Percentiles rank a stretch among this genome's conserved stretches.
Conservation (phyloP, 2,888 invertebrate species). For the Copidosoma aretas region DNA sequence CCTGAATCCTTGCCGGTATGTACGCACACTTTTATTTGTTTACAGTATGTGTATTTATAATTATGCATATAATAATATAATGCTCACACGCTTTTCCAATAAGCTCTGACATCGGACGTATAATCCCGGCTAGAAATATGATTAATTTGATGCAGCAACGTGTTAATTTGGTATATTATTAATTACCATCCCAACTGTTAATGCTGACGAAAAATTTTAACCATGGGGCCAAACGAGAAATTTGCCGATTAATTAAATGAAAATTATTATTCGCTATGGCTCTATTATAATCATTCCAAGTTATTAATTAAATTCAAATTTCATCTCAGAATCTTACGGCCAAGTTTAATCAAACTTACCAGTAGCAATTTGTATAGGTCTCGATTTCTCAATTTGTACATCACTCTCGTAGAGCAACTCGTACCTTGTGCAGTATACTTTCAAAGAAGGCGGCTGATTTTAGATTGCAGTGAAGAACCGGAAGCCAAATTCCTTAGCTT, state of each 20-base stretch:
- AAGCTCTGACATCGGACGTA: background rate
- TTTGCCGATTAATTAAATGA: slow-evolving; percentile 11
- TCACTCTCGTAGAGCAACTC: slow-evolving; percentile 18
- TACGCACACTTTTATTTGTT: slow-evolving; percentile 6
- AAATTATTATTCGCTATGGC: background rate
- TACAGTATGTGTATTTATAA: too few species aligned
- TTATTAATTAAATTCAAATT: slow-evolving; percentile 34
- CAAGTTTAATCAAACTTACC: slow-evolving; percentile 34
- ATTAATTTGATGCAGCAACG: background rate
- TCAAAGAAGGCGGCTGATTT: slow-evolving; percentile 26
- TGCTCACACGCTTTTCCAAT: background rate
- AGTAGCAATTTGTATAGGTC: background rate
- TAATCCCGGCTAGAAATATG: background rate
- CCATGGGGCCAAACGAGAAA: too few species aligned
- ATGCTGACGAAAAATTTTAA: background rate
- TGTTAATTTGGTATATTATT: slow-evolving; percentile 9
- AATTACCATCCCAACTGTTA: background rate
- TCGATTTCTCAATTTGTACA: slow-evolving; percentile 19
- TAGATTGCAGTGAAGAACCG: slow-evolving; percentile 28
- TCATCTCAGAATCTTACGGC: slow-evolving; percentile 12
- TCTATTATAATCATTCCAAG: background rate
- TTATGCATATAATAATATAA: too few species aligned
- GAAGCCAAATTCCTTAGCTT: too few species aligned
- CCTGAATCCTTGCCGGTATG: slow-evolving; percentile 60
- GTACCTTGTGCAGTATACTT: too few species aligned